phyloP scores from a whole-genome alignment of 2,888 invertebrate species.

The Caradrina clavipalpis region DNA sequence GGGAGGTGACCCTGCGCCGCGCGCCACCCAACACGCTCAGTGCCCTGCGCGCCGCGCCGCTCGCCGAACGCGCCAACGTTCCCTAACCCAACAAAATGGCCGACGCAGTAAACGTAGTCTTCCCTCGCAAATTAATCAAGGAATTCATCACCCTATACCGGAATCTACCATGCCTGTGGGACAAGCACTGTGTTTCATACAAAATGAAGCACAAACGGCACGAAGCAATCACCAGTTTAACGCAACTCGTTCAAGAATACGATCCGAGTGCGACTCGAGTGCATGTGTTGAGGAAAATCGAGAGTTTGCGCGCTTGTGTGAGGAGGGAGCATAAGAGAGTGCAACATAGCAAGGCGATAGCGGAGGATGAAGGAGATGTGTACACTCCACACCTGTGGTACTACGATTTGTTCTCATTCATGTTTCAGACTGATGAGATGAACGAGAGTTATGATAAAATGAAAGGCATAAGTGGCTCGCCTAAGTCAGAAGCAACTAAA shows the following conservation, averaged over 20 bases:
- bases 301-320: slow-evolving; percentile 85
- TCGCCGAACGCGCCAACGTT: slow-evolving; percentile 69
- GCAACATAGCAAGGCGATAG: slow-evolving; percentile 72
- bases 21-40: slow-evolving; percentile 72
- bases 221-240: slow-evolving; percentile 80
- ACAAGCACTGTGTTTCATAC: slow-evolving; percentile 74
- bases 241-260: slow-evolving; percentile 79
- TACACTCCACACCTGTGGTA: slow-evolving; percentile 84
- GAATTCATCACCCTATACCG: slow-evolving; percentile 80
- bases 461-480: slow-evolving; percentile 26
- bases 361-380: slow-evolving; percentile 72
- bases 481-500: slow-evolving; percentile 29
- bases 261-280: slow-evolving; percentile 83
- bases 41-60: slow-evolving; percentile 83
- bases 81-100: slow-evolving; percentile 68
- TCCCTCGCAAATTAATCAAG: slow-evolving; percentile 80
- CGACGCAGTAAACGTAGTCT: slow-evolving; percentile 73
- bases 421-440: slow-evolving; percentile 72
- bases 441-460: slow-evolving; percentile 29
- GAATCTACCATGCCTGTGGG: slow-evolving; percentile 81
- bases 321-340: slow-evolving; percentile 82
- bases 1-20: slow-evolving; percentile 42
- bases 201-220: slow-evolving; percentile 80
- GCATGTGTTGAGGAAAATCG: slow-evolving; percentile 84
- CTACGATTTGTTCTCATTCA: slow-evolving; percentile 80